Evolutionary conservation across 2,888 invertebrate genomes (phyloP).

Genomic region (Drosophila picticornis): DNA sequence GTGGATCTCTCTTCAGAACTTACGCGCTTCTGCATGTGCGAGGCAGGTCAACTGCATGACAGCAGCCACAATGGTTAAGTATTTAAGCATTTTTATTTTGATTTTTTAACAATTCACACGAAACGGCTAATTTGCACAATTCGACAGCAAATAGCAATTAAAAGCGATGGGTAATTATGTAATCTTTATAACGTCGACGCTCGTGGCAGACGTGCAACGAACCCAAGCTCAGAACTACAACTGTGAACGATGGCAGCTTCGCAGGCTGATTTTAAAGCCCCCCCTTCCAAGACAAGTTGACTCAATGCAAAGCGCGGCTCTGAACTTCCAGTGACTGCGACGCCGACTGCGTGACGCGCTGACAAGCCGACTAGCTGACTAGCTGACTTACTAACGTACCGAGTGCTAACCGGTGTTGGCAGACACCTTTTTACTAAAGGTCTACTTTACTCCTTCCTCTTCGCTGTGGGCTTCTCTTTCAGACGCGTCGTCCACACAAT

Average conservation of each 20-base stretch:
- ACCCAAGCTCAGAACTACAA: slow-evolving; percentile 65
- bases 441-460: slow-evolving; percentile 31
- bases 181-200: slow-evolving; percentile 18
- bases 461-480: slow-evolving; percentile 9
- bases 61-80: slow-evolving; percentile 44
- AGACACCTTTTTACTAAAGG: slow-evolving; percentile 29
- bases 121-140: slow-evolving; percentile 4
- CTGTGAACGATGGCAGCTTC: slow-evolving; percentile 54
- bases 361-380: slow-evolving; percentile 17
- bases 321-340: slow-evolving; percentile 16
- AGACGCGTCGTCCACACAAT: background rate
- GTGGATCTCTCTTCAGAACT: slow-evolving; percentile 30
- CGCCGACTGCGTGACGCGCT: slow-evolving; percentile 20
- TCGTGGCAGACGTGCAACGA: slow-evolving; percentile 49
- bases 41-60: slow-evolving; percentile 42
- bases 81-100: slow-evolving; percentile 53
- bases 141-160: background rate
- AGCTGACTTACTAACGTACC: slow-evolving; percentile 10
- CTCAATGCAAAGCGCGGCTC: slow-evolving; percentile 31
- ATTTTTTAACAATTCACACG: slow-evolving; percentile 12
- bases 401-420: slow-evolving; percentile 29
- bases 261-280: slow-evolving; percentile 66
- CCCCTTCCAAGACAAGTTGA: slow-evolving; percentile 16
- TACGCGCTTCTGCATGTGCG: slow-evolving; percentile 60
- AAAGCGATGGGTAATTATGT: slow-evolving; percentile 5